Conservation (phyloP, 2,113 vertebrate species). For the Catharus minimus region DNA sequence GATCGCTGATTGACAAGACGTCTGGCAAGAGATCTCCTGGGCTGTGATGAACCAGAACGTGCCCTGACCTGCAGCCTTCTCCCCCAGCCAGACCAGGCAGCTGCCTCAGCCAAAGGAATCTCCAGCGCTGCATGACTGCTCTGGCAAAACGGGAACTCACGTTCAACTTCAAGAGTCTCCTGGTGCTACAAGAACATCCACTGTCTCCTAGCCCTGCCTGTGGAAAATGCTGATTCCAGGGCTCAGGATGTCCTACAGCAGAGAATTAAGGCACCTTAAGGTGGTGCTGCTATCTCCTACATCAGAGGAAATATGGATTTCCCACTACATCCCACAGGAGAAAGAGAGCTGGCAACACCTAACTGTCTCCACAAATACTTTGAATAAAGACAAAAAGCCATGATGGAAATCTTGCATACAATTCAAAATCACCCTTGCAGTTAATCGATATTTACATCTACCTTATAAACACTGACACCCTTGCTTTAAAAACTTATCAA, state of each 20-base stretch:
- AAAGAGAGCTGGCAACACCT: not conserved
- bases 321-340: not conserved
- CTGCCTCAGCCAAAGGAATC: not conserved
- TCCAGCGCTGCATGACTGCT: not conserved
- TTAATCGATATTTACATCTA: not conserved
- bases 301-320: not conserved
- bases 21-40: not conserved
- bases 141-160: not conserved
- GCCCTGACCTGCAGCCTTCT: not conserved
- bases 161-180: not conserved
- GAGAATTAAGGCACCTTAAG: not conserved
- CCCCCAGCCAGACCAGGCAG: not conserved
- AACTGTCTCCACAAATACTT: not conserved
- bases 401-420: not conserved
- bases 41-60: rapidly evolving
- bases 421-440: not conserved
- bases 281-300: not conserved
- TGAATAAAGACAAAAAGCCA: not conserved
- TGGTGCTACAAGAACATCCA: not conserved
- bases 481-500: not conserved
- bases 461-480: not conserved
- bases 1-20: rapidly evolving
- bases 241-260: not conserved
- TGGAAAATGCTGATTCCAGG: not conserved
- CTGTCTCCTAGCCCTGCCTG: not conserved